Evolutionary conservation across 2,888 invertebrate genomes (phyloP), one percentile per base, ranked within the genome.

Genomic region (Sarcophaga subvicina): DNA sequence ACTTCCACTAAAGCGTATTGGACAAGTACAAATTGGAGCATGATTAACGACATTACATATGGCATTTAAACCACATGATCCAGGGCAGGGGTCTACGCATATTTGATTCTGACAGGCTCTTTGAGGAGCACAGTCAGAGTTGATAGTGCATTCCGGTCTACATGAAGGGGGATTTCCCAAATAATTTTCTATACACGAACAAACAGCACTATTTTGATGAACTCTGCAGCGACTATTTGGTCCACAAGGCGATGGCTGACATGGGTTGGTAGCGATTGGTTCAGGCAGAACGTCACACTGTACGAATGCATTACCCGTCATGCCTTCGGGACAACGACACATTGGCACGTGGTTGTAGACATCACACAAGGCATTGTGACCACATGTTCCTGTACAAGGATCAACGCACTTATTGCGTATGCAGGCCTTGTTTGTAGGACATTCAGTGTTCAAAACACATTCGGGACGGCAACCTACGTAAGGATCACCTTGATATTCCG

Each of bases 381-480:
- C 97, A 91, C 98, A 98, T 22, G 96, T 96, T 79, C 96, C 96
- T 4, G 96, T 95, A 90, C 98, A 97, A 73, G 97, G 97, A 92
- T 97, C 96, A 49, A 94, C 90, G 91, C 97, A 98, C 93, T 97
- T 97, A 91, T 96, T 96, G 88, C 94, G 94, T 4, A 95, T 94
- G 90, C 97, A 97, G 80, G 97, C 96, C 90, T 95, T 95, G 91
- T 95, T 94, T 90, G 94, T 94, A 20, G 95, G 94, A 92, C 97
- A 97, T 90, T 97, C 97, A 11, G 94, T 93, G 91, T 96, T 97
- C 2, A 97, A 93, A 3, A 96, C 95, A 92, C 97, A 97, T 93
- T 97, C 97, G 2, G 97, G 97, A 88, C 97, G 95, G 91, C 97
- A 97, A 69, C 95, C 96, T 90, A 96, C 95, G 88, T 95, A 95